Conservation (phyloP, 1,140 invertebrate species). For the Hycleus phaleratus region DNA sequence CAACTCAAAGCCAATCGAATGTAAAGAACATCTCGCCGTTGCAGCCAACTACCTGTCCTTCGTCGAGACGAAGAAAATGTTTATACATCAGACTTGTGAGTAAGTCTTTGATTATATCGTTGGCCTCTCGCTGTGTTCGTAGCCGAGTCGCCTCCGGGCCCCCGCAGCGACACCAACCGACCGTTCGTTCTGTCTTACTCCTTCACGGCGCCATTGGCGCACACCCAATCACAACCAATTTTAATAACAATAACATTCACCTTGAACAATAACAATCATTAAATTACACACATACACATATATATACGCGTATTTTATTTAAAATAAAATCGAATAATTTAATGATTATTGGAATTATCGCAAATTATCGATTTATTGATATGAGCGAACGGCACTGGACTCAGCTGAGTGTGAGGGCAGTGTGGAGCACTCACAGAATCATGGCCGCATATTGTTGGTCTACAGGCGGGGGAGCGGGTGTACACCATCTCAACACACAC, state of each 20-base stretch:
- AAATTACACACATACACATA: neutral
- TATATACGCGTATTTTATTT: neutral
- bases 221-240: neutral
- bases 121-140: conserved; percentile 24
- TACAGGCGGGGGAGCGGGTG: neutral
- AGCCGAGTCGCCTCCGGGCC: conserved; percentile 23
- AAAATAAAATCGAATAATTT: neutral
- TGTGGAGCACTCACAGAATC: conserved; percentile 21
- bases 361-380: neutral
- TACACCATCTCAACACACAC: too few species aligned
- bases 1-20: conserved; percentile 34
- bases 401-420: conserved; percentile 24
- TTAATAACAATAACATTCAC: too few species aligned
- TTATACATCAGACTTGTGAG: conserved; percentile 7
- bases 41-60: conserved; percentile 21
- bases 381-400: conserved; percentile 9
- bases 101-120: conserved; percentile 30
- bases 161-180: conserved; percentile 12
- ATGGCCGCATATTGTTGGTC: conserved; percentile 17
- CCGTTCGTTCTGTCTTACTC: conserved; percentile 6
- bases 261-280: neutral
- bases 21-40: conserved; percentile 23
- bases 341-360: conserved; percentile 13
- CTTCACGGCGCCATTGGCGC: neutral
- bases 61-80: neutral